Base-by-base conservation (phyloP, 2,888 invertebrate genomes). In the Eupithecia abbreviata region DNA sequence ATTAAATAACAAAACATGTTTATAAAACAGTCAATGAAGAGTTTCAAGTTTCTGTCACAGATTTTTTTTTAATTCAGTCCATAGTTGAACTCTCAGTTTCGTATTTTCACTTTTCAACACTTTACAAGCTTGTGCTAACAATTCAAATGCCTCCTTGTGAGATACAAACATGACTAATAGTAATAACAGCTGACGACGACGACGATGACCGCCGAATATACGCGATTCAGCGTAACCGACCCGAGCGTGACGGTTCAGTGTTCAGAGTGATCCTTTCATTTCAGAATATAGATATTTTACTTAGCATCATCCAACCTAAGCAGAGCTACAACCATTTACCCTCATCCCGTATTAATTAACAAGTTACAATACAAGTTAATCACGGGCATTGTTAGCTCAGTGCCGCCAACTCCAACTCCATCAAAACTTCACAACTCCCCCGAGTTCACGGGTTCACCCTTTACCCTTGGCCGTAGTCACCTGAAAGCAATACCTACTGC, bases 301-400 rank as follows among this genome's bases (percentile, higher is more conserved):
- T 47, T 2, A 47, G 10, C 51, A 51, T 58, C 30, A 12, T 62
- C 30, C 10, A 62, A 58, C n/a, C 9, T 9, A 12, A 62, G 62
- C 10, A 58, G 9, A 10, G 62, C 10, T 30, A 6, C 9, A 58
- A 18, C 12, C 62, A 30, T 4, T 2, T 62, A 42, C 42, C 42
- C 13, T 42, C 41, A 15, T 41, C 70, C 76, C 73, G 70, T 42
- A 73, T 76, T 70, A 65, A 51, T 69, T 65, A 47, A 62, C 62
- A 30, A 74, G 70, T 65, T 15, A 65, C 69, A 69, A 69, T 49
- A 43, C 58, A 45, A 43, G 43, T 43, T 58, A 58, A 55, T 71
- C 30, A 43, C 51, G 51, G 71, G 45, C 71, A 55, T 71, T 42
- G n/a, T 43, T 43, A 58, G 15, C 42, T 42, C 45, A 5, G 49